Base-by-base conservation (phyloP, 2,113 vertebrate species). In the Marmota monax region DNA sequence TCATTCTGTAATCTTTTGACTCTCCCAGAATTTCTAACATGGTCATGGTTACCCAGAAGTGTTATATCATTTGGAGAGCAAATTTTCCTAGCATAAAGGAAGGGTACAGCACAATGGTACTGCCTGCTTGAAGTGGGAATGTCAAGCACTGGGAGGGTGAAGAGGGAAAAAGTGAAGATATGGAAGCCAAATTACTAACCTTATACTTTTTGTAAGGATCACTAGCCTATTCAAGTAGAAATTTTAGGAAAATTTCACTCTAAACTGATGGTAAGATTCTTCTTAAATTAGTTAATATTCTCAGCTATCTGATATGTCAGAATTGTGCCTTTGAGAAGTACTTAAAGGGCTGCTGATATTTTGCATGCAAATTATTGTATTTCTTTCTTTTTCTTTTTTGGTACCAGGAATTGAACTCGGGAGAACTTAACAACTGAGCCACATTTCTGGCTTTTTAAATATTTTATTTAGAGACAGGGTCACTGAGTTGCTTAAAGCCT, bases 241-340 rank as follows among this genome's bases (percentile, higher is more conserved):
- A 83, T 73, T 92, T 90, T 69, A 84, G 39, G 39, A 82, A 96
- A 95, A 91, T 20, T 61, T 94, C 39, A 95, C 23, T 34, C 83
- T 53, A 92, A 93, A 34, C 39, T 32, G 10, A 91, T 85, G 27
- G 45, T 70, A 93, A 91, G 48, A 90, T 29, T 97, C 42, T 95
- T 77, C 67, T 93, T 92, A 65, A 83, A 58, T 39, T 29, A 96
- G 53, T n/a, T 32, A 70, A 82, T 70, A 9, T 13, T 74, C 32
- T 91, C 69, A 82, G 32, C 48, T 85, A 61, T 94, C 37, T 94
- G 61, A 65, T 25, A 6, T 58, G 61, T 94, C 9, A 77, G 16
- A 27, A 67, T n/a, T 73, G 20, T 94, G 61, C 16, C 32, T 79
- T 78, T 58, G 27, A 51, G 58, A 94, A 94, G 72, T 63, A 42